Evolutionary conservation across 2,888 invertebrate species (phyloP), one percentile per base, ranked within the genome.

Genomic region (Drosophila meridiana): DNA sequence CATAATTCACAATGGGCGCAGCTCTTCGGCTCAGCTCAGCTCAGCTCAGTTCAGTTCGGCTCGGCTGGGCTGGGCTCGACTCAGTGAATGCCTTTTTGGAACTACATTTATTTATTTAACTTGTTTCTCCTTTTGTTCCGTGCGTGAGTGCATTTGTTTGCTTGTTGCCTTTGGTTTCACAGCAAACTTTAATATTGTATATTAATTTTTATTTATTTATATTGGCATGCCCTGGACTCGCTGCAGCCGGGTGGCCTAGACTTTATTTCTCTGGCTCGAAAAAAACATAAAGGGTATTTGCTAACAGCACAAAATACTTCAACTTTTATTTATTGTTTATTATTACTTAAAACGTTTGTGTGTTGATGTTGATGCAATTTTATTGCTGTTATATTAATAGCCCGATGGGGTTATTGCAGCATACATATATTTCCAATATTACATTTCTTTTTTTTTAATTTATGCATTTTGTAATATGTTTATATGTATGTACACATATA

Each of bases 61-160:
- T 43, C 43, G 20, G 42, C 8, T 42, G 8, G 1, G n/a, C 42
- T 42, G n/a, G 20, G 26, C 11, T 28, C 45, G 6, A 13, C 28
- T 36, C 38, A 42, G 43, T 55, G 71, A 50, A n/a, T 62, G 58
- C 53, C 68, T 62, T 62, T 74, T 62, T 59, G 65, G 63, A 52
- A 32, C 65, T 78, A 47, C 57, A 66, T 73, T 67, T 74, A 70
- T 84, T 75, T 84, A 64, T 69, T 72, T 70, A 82, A 78, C 72
- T 82, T 66, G 30, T 9, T 38, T 66, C 65, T 78, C 28, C 50
- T 55, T 67, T 60, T 60, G 53, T 2, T n/a, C 32, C 45, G 14
- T 36, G n/a, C 38, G 32, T 30, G 36, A 62, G 52, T 61, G 20
- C 58, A 58, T 45, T 66, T 62, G 60, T 64, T 69, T 72, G 58